phyloP scores from a whole-genome alignment of 64 coral and sea anemone species.

The Exaiptasia diaphana region DNA sequence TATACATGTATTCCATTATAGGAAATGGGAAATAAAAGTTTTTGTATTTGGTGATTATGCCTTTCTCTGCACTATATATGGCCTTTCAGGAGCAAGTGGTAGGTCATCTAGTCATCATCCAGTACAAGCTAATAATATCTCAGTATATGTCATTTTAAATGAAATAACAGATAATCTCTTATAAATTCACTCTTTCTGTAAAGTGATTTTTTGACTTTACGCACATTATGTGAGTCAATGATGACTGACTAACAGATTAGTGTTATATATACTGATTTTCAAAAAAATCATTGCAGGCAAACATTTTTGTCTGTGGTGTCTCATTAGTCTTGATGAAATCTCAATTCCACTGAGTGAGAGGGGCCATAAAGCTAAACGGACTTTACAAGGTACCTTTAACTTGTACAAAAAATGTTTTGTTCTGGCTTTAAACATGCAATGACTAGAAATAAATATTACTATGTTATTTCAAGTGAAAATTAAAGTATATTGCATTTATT shows the following conservation, averaged over 20 bases:
- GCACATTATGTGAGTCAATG: background rate
- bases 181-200: too few species aligned
- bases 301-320: constrained; percentile 21
- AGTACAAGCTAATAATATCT: too few species aligned
- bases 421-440: too few species aligned
- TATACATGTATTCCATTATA: background rate
- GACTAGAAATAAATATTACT: too few species aligned
- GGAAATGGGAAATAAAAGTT: background rate
- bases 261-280: too few species aligned
- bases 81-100: constrained; percentile 13
- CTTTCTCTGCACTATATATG: constrained; percentile 17
- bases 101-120: too few species aligned
- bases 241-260: background rate
- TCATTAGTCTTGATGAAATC: background rate
- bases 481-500: too few species aligned
- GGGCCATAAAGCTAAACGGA: background rate
- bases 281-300: background rate
- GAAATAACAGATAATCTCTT: too few species aligned
- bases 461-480: too few species aligned
- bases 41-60: constrained; percentile 18
- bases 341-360: background rate
- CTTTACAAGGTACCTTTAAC: background rate
- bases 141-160: too few species aligned
- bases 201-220: too few species aligned
- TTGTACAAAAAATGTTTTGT: too few species aligned